Conservation (phyloP, 2,113 vertebrate genomes). For the Rhineura floridana region DNA sequence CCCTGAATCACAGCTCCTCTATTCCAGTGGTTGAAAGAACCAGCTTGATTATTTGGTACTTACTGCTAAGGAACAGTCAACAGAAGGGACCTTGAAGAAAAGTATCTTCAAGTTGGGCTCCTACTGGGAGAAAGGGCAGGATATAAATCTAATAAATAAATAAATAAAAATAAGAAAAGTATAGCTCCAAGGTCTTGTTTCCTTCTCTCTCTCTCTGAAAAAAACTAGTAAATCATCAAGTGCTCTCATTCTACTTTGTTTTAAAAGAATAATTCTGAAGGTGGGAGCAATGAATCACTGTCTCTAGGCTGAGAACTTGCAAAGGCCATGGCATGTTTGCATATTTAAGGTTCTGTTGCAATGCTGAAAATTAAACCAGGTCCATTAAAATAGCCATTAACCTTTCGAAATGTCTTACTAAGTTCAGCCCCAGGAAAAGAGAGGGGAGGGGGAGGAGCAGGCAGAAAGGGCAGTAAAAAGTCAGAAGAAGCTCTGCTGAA, state of each 20-base stretch:
- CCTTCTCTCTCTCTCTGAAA: not conserved
- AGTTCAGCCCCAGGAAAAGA: constrained; percentile 24
- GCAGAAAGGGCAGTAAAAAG: constrained; percentile 6
- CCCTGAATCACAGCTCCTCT: not conserved
- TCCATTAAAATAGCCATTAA: constrained; percentile 39
- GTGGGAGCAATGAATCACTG: constrained; percentile 21
- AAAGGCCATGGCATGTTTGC: constrained; percentile 34
- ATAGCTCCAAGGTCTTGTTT: not conserved
- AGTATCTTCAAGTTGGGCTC: too few species aligned
- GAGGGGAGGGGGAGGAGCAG: not conserved
- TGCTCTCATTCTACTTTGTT: constrained; percentile 10
- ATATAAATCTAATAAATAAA: too few species aligned
- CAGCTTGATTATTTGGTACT: not conserved
- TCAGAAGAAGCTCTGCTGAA: constrained; percentile 3
- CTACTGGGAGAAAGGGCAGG: too few species aligned
- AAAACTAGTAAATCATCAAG: not conserved
- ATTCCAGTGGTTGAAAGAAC: not conserved
- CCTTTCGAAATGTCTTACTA: constrained; percentile 33
- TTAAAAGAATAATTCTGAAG: constrained; percentile 14
- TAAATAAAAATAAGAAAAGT: too few species aligned
- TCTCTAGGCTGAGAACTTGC: constrained; percentile 12
- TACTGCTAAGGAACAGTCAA: not conserved
- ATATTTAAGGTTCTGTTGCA: constrained; percentile 25
- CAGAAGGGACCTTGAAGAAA: not conserved
- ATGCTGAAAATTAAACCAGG: constrained; percentile 29